phyloP scores from a whole-genome alignment of 2,113 vertebrate species.

The Erythrocercus mccallii region DNA sequence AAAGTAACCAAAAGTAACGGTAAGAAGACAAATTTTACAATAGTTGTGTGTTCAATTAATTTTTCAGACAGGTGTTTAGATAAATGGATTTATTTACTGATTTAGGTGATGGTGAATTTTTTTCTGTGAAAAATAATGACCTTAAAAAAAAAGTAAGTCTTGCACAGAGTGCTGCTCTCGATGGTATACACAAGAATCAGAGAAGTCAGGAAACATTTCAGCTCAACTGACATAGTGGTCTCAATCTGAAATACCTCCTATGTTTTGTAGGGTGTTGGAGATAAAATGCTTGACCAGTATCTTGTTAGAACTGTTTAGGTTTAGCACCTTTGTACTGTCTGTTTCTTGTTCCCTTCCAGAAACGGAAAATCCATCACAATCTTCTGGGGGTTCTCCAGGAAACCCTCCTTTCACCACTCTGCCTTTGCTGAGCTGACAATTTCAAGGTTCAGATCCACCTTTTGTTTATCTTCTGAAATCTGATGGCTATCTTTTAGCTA shows the following conservation, averaged over 20 bases:
- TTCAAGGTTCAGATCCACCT: constrained; percentile 35
- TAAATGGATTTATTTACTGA: background rate
- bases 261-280: background rate
- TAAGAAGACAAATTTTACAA: background rate
- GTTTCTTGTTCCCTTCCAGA: constrained; percentile 28
- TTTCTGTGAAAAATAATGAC: background rate
- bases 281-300: background rate
- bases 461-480: constrained; percentile 44
- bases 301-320: background rate
- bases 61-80: background rate
- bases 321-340: constrained; percentile 23
- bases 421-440: constrained; percentile 36
- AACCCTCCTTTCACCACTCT: constrained; percentile 29
- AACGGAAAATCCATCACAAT: background rate
- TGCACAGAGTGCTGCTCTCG: background rate
- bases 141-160: background rate
- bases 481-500: constrained; percentile 37
- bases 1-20: too few relatives aligned
- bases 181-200: background rate
- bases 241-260: background rate
- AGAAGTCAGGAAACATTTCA: background rate
- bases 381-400: constrained; percentile 29
- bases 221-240: background rate
- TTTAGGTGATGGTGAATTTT: background rate
- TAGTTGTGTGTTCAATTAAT: background rate